Base-by-base conservation (phyloP, 1,140 invertebrate genomes). In the Leptonema lineaticorne region DNA sequence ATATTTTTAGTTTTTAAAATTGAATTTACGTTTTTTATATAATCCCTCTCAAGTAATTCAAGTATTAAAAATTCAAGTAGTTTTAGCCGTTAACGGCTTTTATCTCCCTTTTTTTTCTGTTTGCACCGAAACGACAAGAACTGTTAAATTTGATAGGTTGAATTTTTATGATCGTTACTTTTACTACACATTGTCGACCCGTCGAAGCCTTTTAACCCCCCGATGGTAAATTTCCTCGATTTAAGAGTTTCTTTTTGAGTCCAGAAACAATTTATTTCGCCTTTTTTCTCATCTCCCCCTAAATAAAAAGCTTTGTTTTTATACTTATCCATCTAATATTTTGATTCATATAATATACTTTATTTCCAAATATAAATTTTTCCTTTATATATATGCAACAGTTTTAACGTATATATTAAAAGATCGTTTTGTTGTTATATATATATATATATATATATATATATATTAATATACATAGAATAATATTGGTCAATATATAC, bases 401-500 rank as follows among this genome's bases (percentile, higher is more conserved):
- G n/a, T n/a, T n/a, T n/a, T n/a, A n/a, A n/a, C n/a, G n/a, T n/a
- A n/a, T n/a, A n/a, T n/a, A n/a, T n/a, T n/a, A 53, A 53, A 5
- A 4, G 3, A 22, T 18, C 14, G n/a, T 48, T 11, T 48, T 48
- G 18, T 48, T 48, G 16, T 6, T 16, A 48, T 48, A 48, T 48
- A 16, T 9, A 48, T 16, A 48, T 14, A 37, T 58, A 26, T 27
- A 65, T 20, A 53, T 6, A 30, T 62, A n/a, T 62, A 29, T 16
- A 48, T 6, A 20, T 53, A 26, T 14, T 22, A 53, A 63, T n/a
- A 6, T 29, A 24, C 0, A 58, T 68, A n/a, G n/a, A n/a, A n/a
- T 67, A 45, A 28, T 68, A 59, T 45, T 63, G 27, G 67, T 69
- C 48, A 41, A 7, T 16, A 22, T 48, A 62, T 48, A 28, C 37